Conservation (phyloP, 2,797 vertebrate species). For the Lepidocolaptes lacrymiger region DNA sequence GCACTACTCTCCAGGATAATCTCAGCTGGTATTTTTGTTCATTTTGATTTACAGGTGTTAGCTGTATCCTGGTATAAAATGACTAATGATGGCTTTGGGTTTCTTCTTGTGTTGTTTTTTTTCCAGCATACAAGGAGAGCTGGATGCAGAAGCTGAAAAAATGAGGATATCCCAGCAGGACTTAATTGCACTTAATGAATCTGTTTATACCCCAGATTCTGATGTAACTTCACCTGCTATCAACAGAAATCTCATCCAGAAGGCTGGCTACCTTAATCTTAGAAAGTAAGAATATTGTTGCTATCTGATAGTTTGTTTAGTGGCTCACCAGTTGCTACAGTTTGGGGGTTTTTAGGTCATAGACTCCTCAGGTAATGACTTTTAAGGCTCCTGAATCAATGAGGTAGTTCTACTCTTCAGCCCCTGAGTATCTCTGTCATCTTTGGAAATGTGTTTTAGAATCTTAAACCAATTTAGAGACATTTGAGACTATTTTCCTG, state of each 20-base stretch:
- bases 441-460: background rate
- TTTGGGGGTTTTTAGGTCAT: background rate
- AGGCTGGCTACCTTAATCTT: conserved; percentile 97
- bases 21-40: background rate
- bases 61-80: background rate
- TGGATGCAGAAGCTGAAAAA: conserved; percentile 89
- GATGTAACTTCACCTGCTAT: conserved; percentile 81
- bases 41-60: background rate
- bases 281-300: conserved; percentile 85
- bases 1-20: background rate
- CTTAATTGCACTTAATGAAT: conserved; percentile 88
- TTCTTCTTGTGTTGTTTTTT: background rate
- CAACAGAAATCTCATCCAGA: conserved; percentile 95
- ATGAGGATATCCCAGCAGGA: conserved; percentile 91
- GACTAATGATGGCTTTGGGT: background rate
- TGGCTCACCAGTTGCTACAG: background rate
- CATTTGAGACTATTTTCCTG: background rate
- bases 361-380: background rate
- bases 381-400: background rate
- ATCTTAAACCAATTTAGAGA: background rate
- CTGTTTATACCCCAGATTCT: conserved; percentile 90
- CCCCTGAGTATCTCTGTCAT: background rate
- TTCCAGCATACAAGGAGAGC: conserved; percentile 88
- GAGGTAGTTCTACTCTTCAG: background rate
- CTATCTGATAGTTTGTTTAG: background rate